A percentile compares a stretch with the other conserved stretches of the same genome.
Evolutionary conservation across 2,888 invertebrate genomes (phyloP).

Genomic region (Penaeus monodon): DNA sequence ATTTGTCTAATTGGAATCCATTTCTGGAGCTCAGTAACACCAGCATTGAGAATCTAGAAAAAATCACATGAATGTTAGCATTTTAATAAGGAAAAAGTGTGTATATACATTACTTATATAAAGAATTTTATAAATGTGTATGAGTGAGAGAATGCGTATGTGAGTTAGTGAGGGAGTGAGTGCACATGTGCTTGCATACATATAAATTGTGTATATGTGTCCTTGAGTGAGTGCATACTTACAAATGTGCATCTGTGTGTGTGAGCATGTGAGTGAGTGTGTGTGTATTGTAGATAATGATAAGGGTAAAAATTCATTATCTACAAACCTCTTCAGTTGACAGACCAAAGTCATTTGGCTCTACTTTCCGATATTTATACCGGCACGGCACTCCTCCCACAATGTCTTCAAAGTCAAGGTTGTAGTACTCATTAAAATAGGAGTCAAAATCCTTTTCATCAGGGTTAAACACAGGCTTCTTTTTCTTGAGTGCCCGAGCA

Average conservation of each 20-base stretch:
- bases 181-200: too few relatives aligned
- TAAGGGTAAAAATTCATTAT: background rate
- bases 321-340: constrained; percentile 84
- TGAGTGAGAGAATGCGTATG: too few relatives aligned
- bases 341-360: constrained; percentile 92
- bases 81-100: background rate
- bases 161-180: too few relatives aligned
- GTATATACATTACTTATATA: too few relatives aligned
- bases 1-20: constrained; percentile 95
- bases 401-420: constrained; percentile 90
- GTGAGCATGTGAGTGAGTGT: too few relatives aligned
- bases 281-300: background rate
- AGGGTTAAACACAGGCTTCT: constrained; percentile 90
- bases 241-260: too few relatives aligned
- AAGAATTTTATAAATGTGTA: too few relatives aligned
- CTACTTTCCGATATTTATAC: constrained; percentile 91
- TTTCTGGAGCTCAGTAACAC: constrained; percentile 92
- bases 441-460: constrained; percentile 80
- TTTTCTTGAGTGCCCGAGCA: constrained; percentile 78
- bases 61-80: background rate
- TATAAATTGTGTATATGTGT: too few relatives aligned
- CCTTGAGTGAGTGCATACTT: too few relatives aligned
- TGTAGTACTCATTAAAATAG: constrained; percentile 95
- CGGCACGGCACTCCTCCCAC: constrained; percentile 68
- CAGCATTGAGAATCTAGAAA: constrained; percentile 85